Evolutionary conservation across 2,797 vertebrate species (phyloP), one percentile per base, ranked within the genome.

Genomic region (Danio choprae): DNA sequence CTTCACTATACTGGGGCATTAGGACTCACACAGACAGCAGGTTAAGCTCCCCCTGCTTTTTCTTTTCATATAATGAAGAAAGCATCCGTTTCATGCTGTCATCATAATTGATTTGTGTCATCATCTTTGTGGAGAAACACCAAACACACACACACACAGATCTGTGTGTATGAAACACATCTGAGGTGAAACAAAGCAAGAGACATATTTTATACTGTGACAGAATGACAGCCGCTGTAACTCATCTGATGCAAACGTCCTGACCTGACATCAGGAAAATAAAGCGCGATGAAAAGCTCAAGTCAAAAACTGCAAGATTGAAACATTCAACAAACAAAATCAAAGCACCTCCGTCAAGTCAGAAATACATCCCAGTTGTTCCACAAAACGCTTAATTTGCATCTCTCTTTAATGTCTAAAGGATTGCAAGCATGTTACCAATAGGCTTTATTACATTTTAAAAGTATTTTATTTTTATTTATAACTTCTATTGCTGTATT

Each of bases 161-260:
- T 53, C 15, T 40, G 15, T 2, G 5, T 51, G 12, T 75, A 51
- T 53, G 51, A 76, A 65, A 56, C 38, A 29, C 18, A 58, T 67
- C 63, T 58, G 15, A 77, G 41, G 41, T 48, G 29, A 58, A 75
- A 58, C 41, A 44, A 41, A 74, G 29, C 40, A 18, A 58, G 41
- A 77, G 13, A 44, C 40, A 63, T n/a, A 40, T 44, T 67, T 77
- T 22, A 56, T 55, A 29, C 5, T 13, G 20, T 77, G 64, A 56
- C 40, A 76, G 50, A 38, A 55, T 67, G 74, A 80, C 58, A 70
- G 74, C 58, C 48, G 40, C 74, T 36, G 13, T 76, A 73, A 50
- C 58, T 77, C 75, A 74, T 62, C 73, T 58, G 16, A 48, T 40
- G 75, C 63, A 58, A 77, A 77, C 59, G n/a, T 20, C 40, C 50